Conservation (phyloP, 1,140 invertebrate species). For the Pygmarrhopalites habei region DNA sequence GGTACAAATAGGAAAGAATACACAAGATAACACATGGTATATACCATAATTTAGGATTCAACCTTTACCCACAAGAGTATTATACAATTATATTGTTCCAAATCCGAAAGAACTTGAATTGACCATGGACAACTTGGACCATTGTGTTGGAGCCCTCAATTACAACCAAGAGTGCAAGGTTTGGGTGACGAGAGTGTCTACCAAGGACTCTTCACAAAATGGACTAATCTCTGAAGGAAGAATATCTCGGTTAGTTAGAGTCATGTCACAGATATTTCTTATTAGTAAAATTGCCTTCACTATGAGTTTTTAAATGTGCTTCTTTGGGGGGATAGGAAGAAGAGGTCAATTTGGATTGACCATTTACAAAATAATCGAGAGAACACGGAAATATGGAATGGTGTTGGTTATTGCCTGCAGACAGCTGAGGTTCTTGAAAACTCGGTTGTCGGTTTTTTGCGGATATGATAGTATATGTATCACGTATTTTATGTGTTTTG, state of each 20-base stretch:
- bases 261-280: background rate
- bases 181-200: conserved; percentile 13
- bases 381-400: conserved; percentile 17
- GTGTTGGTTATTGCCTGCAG: conserved; percentile 14
- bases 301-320: background rate
- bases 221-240: background rate
- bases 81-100: conserved; percentile 25
- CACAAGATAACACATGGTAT: too few species aligned
- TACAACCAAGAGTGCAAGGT: conserved; percentile 11
- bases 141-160: conserved; percentile 27
- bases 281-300: background rate
- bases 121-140: conserved; percentile 31
- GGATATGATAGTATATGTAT: too few species aligned
- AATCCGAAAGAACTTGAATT: conserved; percentile 6
- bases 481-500: too few species aligned
- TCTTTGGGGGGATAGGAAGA: conserved; percentile 7
- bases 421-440: too few species aligned
- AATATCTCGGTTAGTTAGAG: background rate
- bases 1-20: too few species aligned
- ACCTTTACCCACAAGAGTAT: background rate
- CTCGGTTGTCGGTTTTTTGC: too few species aligned
- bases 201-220: background rate
- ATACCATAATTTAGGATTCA: conserved; percentile 12
- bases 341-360: conserved; percentile 10
- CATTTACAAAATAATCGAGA: background rate